Percentiles rank a stretch among this genome's conserved stretches.
Conservation (phyloP, 2,888 invertebrate species). For the Diaphora mendica region DNA sequence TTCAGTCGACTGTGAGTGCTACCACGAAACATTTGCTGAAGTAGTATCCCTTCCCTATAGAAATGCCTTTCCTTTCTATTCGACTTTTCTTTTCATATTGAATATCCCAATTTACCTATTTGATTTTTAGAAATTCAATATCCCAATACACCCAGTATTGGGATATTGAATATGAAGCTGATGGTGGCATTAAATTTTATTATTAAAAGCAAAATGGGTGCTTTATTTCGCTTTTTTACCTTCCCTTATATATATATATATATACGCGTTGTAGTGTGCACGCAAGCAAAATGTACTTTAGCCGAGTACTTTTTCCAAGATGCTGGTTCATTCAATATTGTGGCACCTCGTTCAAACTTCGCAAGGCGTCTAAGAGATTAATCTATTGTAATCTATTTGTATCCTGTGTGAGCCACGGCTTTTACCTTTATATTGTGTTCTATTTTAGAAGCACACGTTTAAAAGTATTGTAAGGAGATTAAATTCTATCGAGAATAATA, state of each 20-base stretch:
- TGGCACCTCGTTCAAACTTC: background rate
- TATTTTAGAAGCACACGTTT: background rate
- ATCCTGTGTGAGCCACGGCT: background rate
- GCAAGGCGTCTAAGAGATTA: conserved; percentile 1
- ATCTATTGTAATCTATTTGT: background rate
- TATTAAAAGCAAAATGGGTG: background rate
- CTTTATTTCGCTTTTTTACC: background rate
- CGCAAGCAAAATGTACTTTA: background rate
- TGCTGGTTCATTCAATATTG: background rate
- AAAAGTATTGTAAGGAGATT: background rate
- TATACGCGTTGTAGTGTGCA: no score
- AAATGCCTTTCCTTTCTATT: no score
- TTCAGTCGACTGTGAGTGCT: no score
- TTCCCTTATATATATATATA: no score
- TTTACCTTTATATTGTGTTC: background rate
- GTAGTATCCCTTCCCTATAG: no score
- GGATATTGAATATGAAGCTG: no score
- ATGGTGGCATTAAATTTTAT: background rate
- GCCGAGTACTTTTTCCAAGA: background rate
- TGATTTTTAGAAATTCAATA: no score
- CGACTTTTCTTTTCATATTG: no score
- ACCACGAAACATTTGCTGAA: no score
- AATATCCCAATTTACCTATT: no score
- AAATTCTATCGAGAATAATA: background rate
- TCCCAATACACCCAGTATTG: no score